Evolutionary conservation across 2,888 invertebrate species (phyloP).

Genomic region (Dicyrtoma fusca): DNA sequence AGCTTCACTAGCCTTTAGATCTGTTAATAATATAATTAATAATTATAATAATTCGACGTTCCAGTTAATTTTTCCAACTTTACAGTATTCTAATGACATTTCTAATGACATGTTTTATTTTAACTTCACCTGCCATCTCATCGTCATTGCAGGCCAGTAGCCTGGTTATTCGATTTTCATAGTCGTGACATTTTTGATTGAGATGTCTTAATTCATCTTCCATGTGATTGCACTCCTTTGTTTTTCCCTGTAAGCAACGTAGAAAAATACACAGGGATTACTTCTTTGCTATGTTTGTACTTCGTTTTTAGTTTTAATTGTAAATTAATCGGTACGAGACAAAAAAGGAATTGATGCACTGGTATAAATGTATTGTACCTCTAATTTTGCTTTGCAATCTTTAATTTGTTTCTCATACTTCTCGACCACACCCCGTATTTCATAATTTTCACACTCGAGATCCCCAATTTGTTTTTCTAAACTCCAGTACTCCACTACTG

Average conservation of each 20-base stretch:
- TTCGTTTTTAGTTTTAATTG: too few relatives aligned
- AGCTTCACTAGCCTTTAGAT: slow-evolving; percentile 12
- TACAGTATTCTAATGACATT: too few relatives aligned
- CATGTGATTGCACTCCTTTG: slow-evolving; percentile 49
- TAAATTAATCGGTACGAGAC: too few relatives aligned
- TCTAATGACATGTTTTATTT: too few relatives aligned
- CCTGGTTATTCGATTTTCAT: slow-evolving; percentile 42
- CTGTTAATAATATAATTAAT: slow-evolving; percentile 3
- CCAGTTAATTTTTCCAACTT: too few relatives aligned
- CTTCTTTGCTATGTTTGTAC: too few relatives aligned
- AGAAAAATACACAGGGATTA: too few relatives aligned
- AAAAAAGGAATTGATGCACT: too few relatives aligned
- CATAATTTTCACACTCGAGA: slow-evolving; percentile 71
- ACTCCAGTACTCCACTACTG: slow-evolving; percentile 76
- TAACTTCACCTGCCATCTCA: slow-evolving; percentile 16
- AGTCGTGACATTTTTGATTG: slow-evolving; percentile 53
- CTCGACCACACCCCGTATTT: slow-evolving; percentile 10
- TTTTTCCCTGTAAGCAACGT: slow-evolving; percentile 38
- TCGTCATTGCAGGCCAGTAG: slow-evolving; percentile 14
- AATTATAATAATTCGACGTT: not conserved
- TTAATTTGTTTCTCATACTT: slow-evolving; percentile 28
- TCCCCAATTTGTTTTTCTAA: slow-evolving; percentile 70
- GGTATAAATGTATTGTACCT: not conserved
- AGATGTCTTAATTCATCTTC: slow-evolving; percentile 52
- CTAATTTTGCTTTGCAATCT: slow-evolving; percentile 16